These are phyloP conservation scores for Polyodon spathula DNA, from an alignment of 2,113 vertebrate species.

Conservation along the genomic window DNA sequence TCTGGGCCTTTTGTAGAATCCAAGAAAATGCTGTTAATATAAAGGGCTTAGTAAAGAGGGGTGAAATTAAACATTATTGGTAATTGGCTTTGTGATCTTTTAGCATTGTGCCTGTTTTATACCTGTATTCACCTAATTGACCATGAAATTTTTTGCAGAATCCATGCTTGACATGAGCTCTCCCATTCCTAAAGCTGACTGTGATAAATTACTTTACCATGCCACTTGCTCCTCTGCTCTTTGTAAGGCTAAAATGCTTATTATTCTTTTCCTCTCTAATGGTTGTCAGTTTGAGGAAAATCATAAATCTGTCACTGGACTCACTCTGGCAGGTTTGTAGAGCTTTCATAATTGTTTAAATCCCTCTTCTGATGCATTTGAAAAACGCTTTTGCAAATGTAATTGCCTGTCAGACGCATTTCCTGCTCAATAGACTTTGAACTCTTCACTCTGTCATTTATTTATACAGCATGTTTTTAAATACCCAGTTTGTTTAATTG, in stretches of 20 bases:
- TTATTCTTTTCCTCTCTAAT: constrained; percentile 37
- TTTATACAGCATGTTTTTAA: no score
- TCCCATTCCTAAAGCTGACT: constrained; percentile 44
- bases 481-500: no score
- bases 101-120: constrained; percentile 48
- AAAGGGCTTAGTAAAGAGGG: constrained; percentile 41
- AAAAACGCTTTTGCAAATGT: constrained; percentile 37
- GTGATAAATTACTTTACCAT: constrained; percentile 52
- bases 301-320: constrained; percentile 33
- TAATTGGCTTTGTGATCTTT: constrained; percentile 59
- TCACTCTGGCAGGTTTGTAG: constrained; percentile 35
- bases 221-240: constrained; percentile 35
- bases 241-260: constrained; percentile 41
- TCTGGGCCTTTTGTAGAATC: constrained; percentile 31
- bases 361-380: constrained; percentile 43
- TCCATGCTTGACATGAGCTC: constrained; percentile 35
- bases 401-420: constrained; percentile 41
- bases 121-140: constrained; percentile 64
- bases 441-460: constrained; percentile 6
- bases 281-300: constrained; percentile 35
- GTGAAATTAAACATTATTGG: constrained; percentile 60
- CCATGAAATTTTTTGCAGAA: constrained; percentile 58
- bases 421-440: constrained; percentile 23
- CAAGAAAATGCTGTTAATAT: constrained; percentile 22
- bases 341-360: constrained; percentile 45